A percentile compares a stretch with the other conserved stretches of the same genome.
phyloP scores from a whole-genome alignment of 2,797 vertebrate genomes.

The Tokudaia muenninki region DNA sequence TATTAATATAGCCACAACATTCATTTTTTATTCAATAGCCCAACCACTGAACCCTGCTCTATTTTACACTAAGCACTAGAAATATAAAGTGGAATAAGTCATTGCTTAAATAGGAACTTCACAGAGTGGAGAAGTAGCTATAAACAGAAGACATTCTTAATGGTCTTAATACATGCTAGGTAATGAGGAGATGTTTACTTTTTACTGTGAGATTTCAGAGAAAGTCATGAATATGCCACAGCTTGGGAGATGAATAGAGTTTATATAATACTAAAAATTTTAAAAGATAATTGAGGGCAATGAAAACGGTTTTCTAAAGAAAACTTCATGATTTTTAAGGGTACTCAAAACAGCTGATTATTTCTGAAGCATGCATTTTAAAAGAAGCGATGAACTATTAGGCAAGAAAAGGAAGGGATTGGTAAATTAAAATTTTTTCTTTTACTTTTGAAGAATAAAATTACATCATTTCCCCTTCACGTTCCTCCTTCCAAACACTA shows the following conservation, averaged over 20 bases:
- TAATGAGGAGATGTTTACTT: not conserved
- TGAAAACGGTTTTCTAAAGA: not conserved
- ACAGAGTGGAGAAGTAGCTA: not conserved
- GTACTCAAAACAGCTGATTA: not conserved
- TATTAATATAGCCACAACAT: not conserved
- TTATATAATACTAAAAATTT: not conserved
- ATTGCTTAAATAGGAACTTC: not conserved
- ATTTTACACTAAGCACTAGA: not conserved
- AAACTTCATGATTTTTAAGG: not conserved
- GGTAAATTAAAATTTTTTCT: not conserved
- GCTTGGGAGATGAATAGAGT: not conserved
- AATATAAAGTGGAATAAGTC: not conserved
- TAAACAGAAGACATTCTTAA: not conserved
- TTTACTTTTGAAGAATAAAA: not conserved
- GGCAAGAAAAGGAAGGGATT: not conserved
- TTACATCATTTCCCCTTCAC: not conserved
- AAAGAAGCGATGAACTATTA: not conserved
- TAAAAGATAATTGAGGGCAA: not conserved
- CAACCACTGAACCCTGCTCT: not conserved
- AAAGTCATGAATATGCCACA: not conserved
- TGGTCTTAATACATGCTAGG: not conserved
- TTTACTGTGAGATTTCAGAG: not conserved
- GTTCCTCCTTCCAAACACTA: not conserved
- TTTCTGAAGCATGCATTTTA: conserved; percentile 31
- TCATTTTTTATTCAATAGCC: not conserved